Evolutionary conservation across 2,888 invertebrate species (phyloP).

Genomic region (Coelinius sp.): DNA sequence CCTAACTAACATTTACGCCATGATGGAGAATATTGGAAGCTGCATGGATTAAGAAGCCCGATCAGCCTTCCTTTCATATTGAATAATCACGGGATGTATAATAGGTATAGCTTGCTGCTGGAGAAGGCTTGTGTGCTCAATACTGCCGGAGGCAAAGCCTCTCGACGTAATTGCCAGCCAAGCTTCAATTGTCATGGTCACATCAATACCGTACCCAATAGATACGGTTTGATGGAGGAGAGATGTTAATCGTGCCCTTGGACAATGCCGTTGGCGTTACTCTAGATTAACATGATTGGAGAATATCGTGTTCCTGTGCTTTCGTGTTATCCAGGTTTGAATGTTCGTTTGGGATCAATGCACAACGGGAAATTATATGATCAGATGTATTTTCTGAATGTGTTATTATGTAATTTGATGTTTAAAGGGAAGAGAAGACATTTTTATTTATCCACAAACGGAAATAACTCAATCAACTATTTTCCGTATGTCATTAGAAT

Average conservation of each 20-base stretch:
- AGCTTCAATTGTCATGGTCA: constrained; percentile 48
- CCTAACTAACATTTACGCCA: not conserved
- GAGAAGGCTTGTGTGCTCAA: not conserved
- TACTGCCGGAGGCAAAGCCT: constrained; percentile 21
- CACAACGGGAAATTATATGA: too few species aligned
- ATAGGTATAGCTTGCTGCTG: not conserved
- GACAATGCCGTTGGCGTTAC: not conserved
- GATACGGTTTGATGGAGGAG: not conserved
- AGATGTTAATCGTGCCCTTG: constrained; percentile 6
- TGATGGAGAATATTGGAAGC: not conserved
- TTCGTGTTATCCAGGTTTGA: not conserved
- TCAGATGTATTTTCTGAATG: too few species aligned
- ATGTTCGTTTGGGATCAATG: too few species aligned
- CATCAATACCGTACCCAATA: constrained; percentile 41
- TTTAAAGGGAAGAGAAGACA: too few species aligned
- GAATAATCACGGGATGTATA: constrained; percentile 21
- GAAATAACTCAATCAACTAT: not conserved
- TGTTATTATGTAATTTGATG: too few species aligned
- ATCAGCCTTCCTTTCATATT: not conserved
- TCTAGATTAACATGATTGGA: not conserved
- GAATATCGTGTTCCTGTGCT: not conserved
- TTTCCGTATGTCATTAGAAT: not conserved
- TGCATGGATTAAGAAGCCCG: not conserved
- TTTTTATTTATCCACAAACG: too few species aligned
- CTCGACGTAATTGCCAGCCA: constrained; percentile 40